These are phyloP conservation scores for Thalpophila matura DNA, from an alignment of 2,888 invertebrate genomes.

Conservation along the genomic window DNA sequence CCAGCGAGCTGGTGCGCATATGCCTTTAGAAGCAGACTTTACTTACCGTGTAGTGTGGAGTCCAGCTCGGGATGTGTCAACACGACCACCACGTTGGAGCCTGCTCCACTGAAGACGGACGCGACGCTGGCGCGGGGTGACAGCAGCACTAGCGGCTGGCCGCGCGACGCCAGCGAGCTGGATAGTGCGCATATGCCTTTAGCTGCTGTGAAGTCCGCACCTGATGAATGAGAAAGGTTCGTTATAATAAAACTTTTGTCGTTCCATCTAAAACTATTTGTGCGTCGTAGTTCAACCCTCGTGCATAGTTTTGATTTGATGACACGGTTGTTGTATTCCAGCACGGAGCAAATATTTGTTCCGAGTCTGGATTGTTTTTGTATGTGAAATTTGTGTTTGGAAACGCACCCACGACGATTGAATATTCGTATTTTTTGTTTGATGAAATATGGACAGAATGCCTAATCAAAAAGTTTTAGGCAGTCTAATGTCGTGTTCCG, in stretches of 20 bases:
- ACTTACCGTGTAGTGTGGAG: constrained; percentile 87
- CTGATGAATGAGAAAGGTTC: constrained; percentile 76
- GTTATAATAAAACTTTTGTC: not conserved
- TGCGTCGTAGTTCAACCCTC: no score
- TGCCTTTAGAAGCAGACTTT: no score
- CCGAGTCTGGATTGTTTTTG: no score
- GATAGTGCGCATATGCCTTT: constrained; percentile 95
- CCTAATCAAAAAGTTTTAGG: no score
- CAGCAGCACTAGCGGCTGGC: constrained; percentile 94
- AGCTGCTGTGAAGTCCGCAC: constrained; percentile 96
- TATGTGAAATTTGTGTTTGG: no score
- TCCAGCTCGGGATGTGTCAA: constrained; percentile 91
- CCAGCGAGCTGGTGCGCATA: constrained; percentile 93
- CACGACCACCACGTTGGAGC: constrained; percentile 91
- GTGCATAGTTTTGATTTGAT: no score
- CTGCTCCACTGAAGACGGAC: constrained; percentile 92
- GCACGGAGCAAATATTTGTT: no score
- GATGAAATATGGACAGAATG: no score
- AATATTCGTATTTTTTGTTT: no score
- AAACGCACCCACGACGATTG: no score
- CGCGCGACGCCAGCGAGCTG: constrained; percentile 92
- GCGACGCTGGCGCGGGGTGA: constrained; percentile 93
- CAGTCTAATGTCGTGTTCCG: no score
- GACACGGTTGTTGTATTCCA: no score
- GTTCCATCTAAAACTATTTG: not conserved